Evolutionary conservation across 2,797 vertebrate species (phyloP).

Genomic region (Anguilla obscura): DNA sequence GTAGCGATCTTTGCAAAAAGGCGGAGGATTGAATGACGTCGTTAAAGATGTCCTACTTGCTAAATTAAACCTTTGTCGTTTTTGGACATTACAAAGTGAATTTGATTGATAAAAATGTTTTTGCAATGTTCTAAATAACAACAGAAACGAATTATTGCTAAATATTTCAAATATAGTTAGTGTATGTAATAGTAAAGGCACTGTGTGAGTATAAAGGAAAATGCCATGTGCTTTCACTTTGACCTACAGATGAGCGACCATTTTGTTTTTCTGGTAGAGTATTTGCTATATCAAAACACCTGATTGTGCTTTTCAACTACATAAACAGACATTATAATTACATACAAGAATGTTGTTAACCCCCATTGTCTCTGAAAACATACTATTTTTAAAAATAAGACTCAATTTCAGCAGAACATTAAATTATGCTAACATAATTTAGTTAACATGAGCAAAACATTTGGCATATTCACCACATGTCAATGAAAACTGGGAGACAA

Average conservation of each 20-base stretch:
- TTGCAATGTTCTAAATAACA: not conserved
- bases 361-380: not conserved
- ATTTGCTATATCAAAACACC: not conserved
- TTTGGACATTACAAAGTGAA: constrained; percentile 21
- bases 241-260: not conserved
- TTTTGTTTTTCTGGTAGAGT: not conserved
- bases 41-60: constrained; percentile 46
- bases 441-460: not conserved
- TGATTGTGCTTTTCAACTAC: not conserved
- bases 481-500: not conserved
- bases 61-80: constrained; percentile 29
- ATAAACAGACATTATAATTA: not conserved
- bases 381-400: not conserved
- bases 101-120: not conserved
- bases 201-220: not conserved
- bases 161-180: not conserved
- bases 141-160: not conserved
- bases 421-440: no score
- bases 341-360: not conserved
- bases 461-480: not conserved
- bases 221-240: constrained; percentile 14
- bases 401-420: no score
- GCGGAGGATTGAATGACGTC: constrained; percentile 37
- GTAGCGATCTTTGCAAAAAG: constrained; percentile 41
- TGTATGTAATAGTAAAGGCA: not conserved